phyloP scores from a whole-genome alignment of 2,113 vertebrate genomes.

The Delphinapterus leucas region DNA sequence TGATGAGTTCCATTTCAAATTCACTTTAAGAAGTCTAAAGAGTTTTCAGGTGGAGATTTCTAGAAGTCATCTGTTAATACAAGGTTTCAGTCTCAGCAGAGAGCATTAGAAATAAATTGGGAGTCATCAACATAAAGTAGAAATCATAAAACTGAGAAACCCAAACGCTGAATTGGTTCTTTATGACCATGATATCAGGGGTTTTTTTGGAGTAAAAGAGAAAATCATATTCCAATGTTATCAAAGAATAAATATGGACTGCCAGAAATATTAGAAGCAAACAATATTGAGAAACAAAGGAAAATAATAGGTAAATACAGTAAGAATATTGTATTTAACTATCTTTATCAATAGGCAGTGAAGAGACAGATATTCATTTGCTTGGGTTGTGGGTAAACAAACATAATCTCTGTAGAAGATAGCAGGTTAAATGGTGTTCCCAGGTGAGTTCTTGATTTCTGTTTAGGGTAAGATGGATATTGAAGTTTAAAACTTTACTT shows the following conservation, averaged over 20 bases:
- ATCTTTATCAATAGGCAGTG: not conserved
- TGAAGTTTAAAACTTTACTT: not conserved
- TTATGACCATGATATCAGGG: not conserved
- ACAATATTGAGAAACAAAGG: not conserved
- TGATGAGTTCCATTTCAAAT: not conserved
- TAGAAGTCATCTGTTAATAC: not conserved
- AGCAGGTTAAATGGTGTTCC: not conserved
- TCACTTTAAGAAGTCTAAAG: not conserved
- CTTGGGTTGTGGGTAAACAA: not conserved
- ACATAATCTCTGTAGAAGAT: not conserved
- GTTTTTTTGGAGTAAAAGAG: not conserved
- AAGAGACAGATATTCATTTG: not conserved
- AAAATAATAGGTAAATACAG: not conserved
- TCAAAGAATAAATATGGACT: not conserved
- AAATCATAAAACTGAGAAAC: not conserved
- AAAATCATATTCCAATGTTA: not conserved
- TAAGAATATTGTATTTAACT: not conserved
- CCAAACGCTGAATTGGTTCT: not conserved
- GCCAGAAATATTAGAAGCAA: not conserved
- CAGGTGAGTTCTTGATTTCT: not conserved
- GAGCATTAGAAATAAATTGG: not conserved
- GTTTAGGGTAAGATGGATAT: not conserved
- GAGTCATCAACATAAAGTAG: not conserved
- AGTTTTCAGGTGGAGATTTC: not conserved
- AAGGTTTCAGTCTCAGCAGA: not conserved